phyloP scores from a whole-genome alignment of 2,113 vertebrate genomes.

The Semicossyphus pulcher region DNA sequence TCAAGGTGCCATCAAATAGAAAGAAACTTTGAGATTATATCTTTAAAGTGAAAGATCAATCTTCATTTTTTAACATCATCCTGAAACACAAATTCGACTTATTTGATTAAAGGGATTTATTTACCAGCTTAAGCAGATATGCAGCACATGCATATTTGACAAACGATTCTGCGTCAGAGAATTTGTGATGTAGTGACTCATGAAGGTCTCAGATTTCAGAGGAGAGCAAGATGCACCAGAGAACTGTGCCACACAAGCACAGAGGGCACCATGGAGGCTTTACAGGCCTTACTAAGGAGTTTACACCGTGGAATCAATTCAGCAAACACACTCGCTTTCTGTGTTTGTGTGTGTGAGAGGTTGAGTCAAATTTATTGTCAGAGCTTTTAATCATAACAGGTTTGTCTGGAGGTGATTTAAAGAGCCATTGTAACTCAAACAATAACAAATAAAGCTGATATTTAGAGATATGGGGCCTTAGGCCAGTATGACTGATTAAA shows the following conservation, averaged over 20 bases:
- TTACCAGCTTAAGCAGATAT: not conserved
- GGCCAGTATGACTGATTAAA: not conserved
- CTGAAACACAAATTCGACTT: too few relatives aligned
- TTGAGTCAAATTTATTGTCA: not conserved
- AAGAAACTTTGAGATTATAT: too few relatives aligned
- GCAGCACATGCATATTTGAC: not conserved
- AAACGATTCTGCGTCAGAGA: too few relatives aligned
- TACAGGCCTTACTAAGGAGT: not conserved
- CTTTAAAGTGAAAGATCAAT: too few relatives aligned
- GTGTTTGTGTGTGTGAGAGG: not conserved
- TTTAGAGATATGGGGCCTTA: not conserved
- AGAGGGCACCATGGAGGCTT: conserved; percentile 14
- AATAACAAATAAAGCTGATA: conserved; percentile 15
- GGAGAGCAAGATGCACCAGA: not conserved
- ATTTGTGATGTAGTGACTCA: not conserved
- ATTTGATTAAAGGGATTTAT: too few relatives aligned
- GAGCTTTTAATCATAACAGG: not conserved
- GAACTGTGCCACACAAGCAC: not conserved
- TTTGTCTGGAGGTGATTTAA: conserved; percentile 5
- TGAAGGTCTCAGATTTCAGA: conserved; percentile 21
- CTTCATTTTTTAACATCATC: too few relatives aligned
- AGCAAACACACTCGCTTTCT: not conserved
- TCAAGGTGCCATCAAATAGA: too few relatives aligned
- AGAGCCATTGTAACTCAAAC: not conserved
- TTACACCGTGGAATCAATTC: conserved; percentile 8